Base-by-base conservation (phyloP, 2,113 vertebrate genomes). In the Anhinga rufa region DNA sequence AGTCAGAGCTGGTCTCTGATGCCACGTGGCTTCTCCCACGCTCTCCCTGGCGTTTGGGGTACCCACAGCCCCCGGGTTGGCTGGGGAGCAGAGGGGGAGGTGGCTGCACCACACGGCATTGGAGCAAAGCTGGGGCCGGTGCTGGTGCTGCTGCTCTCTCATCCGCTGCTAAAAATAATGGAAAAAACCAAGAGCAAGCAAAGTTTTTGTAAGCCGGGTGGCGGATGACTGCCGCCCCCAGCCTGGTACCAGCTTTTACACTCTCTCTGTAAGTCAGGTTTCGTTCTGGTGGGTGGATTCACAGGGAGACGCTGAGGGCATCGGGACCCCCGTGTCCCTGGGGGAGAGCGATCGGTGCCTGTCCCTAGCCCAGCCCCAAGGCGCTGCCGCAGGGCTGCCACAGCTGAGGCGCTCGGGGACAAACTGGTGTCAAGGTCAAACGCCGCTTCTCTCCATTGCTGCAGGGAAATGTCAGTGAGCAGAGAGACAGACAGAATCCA, bases 371-470 rank as follows among this genome's bases (percentile, higher is more conserved):
- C 42, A 82, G 65, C 9, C 34, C 48, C 3, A 4, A 22, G 66
- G 46, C 6, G 3, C 24, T n/a, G 65, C 51, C 22, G 42, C 20
- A 9, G 66, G 25, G 32, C 86, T 91, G 51, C 81, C 18, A 10
- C 1, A 9, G 42, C 28, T 10, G 2, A 48, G 76, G 32, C 4
- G 4, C 32, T 55, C 2, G 3, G 19, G 58, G 44, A 51, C 0
- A 0, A 64, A 58, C 48, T 66, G 46, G 26, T 57, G 42, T 14
- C 29, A 28, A 17, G n/a, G 52, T 61, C 46, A 72, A 83, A 88
- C 22, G 6, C 12, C 20, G 13, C 57, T 75, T 51, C 55, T 64
- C 40, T n/a, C 26, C 65, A 7, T 12, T 58, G 26, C 84, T 86
- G 90, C 32, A 15, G 22, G 31, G 76, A 87, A 65, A 58, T 5